Evolutionary conservation across 64 coral and sea anemone genomes (phyloP).

Genomic region (Dendrophyllia cribrosa): DNA sequence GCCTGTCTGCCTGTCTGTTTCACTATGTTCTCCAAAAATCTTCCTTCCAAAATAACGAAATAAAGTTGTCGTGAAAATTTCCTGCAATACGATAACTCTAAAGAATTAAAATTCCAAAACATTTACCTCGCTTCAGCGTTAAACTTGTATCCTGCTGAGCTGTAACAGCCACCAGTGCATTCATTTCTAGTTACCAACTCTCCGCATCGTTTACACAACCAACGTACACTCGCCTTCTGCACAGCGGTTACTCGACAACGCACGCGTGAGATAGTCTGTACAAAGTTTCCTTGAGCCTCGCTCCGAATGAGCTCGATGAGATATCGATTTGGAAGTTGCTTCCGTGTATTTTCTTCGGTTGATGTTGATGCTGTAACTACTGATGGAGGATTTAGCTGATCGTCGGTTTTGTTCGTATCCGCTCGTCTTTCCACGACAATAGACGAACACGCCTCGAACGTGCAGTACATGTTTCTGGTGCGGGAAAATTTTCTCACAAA

Average conservation of each 20-base stretch:
- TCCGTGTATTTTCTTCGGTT: background rate
- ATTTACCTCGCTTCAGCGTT: conserved; percentile 75
- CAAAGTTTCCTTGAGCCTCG: conserved; percentile 60
- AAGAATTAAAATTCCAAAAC: too few species aligned
- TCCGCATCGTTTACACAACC: conserved; percentile 78
- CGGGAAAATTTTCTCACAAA: conserved; percentile 78
- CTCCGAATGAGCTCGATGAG: conserved; percentile 59
- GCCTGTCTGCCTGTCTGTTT: too few species aligned
- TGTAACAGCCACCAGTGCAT: conserved; percentile 50
- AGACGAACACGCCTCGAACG: conserved; percentile 87
- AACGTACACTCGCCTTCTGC: conserved; percentile 74
- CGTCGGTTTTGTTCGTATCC: background rate
- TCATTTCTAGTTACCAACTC: conserved; percentile 68
- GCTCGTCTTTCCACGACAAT: conserved; percentile 34
- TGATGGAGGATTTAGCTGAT: background rate
- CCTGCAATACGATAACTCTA: too few species aligned
- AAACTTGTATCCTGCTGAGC: conserved; percentile 58
- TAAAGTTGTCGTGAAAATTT: too few species aligned
- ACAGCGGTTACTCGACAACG: conserved; percentile 80
- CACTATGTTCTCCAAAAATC: too few species aligned
- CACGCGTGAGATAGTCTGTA: conserved; percentile 76
- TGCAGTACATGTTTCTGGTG: conserved; percentile 75
- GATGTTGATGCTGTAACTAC: background rate
- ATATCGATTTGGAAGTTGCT: conserved; percentile 19
- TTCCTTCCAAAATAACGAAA: too few species aligned